Evolutionary conservation across 2,113 vertebrate species (phyloP), one percentile per base, ranked within the genome.

Genomic region (Percina caprodes): DNA sequence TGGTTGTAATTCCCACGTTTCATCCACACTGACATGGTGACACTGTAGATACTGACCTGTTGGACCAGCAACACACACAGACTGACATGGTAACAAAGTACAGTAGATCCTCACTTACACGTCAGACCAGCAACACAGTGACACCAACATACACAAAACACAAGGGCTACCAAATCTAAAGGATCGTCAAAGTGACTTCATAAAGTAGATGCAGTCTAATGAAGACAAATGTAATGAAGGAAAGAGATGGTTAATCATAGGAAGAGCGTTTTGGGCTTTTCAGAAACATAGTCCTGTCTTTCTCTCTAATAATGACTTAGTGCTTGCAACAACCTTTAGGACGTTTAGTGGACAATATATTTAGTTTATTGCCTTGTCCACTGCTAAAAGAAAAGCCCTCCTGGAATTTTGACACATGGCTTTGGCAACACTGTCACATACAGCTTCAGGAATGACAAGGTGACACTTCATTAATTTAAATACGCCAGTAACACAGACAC

Each of bases 1-100:
- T 96, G 96, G 90, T 96, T 95, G 45, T 96, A 98, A 89, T 93
- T 80, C 71, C 91, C 84, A 72, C 75, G 86, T 88, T 84, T 91
- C 55, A 83, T 48, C 86, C 73, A 79, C 35, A 33, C 30, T 75
- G 91, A 91, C 93, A 94, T 94, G 86, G 9, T 88, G 87, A 89
- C 86, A 73, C 82, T 48, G 75, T 84, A 56, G 86, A 68, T 58
- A 80, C 54, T 79, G 92, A 90, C 92, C 93, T 94, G 92, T 87
- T 83, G 89, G 82, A 89, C 42, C 74, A 87, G 58, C 35, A 82
- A 61, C 46, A 86, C 24, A 77, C 46, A 82, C 55, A 80, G 49
- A 81, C 80, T 45, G 23, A 78, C 58, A 86, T 74, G 19, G 70
- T 85, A 51, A 74, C 39, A 80, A 23, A 74, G 35, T 42, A 74